Evolutionary conservation across 2,888 invertebrate species (phyloP).

Genomic region (Acleris laterana): DNA sequence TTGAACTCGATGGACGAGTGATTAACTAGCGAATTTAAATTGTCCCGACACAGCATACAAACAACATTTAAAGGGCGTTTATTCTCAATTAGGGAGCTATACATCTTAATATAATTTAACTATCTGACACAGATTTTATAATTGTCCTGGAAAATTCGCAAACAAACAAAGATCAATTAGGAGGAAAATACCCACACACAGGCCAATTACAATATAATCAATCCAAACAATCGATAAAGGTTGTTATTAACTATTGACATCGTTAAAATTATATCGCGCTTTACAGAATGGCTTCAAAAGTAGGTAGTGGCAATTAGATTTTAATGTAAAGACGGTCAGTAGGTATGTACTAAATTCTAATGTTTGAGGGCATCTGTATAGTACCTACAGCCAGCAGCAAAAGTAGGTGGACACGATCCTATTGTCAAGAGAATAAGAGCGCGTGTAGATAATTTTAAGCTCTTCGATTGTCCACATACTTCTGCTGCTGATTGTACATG

Average conservation of each 20-base stretch:
- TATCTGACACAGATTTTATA: too few species aligned
- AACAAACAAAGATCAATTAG: constrained; percentile 39
- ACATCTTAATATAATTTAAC: too few species aligned
- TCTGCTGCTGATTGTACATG: constrained; percentile 28
- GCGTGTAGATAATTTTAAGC: too few species aligned
- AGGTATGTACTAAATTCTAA: constrained; percentile 30
- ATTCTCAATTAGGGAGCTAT: too few species aligned
- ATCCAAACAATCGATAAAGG: constrained; percentile 16
- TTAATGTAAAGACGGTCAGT: constrained; percentile 36
- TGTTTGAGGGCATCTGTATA: constrained; percentile 40
- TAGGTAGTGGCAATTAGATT: constrained; percentile 24
- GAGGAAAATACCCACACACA: constrained; percentile 46
- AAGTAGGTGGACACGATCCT: too few species aligned
- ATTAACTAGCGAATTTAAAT: too few species aligned
- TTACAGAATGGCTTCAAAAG: constrained; percentile 11
- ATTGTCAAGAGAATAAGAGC: too few species aligned
- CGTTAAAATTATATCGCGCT: constrained; percentile 12
- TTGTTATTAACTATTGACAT: background rate
- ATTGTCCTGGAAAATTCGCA: constrained; percentile 7
- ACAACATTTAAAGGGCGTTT: too few species aligned
- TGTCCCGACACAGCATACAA: too few species aligned
- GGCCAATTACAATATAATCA: constrained; percentile 40
- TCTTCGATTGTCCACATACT: too few species aligned
- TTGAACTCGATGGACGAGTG: too few species aligned
- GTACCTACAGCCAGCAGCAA: too few species aligned